These are phyloP conservation scores for Bradypus variegatus DNA, from an alignment of 2,797 vertebrate genomes.

Conservation along the genomic window DNA sequence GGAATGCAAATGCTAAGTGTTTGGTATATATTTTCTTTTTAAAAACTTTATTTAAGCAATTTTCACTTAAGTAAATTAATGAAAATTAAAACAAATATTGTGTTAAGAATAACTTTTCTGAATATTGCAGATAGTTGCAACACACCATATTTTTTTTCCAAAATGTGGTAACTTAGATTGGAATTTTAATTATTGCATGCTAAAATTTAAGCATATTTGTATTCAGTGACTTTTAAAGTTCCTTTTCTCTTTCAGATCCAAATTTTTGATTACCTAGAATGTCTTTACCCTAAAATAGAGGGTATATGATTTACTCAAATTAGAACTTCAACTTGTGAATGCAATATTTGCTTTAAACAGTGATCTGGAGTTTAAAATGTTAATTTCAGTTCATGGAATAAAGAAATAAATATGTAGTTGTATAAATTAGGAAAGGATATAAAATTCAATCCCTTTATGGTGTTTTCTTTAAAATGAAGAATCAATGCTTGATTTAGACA, in stretches of 20 bases:
- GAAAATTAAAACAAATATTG: constrained; percentile 36
- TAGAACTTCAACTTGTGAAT: constrained; percentile 8
- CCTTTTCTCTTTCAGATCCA: constrained; percentile 13
- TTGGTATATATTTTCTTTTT: constrained; percentile 53
- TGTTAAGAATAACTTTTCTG: constrained; percentile 33
- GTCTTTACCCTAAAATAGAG: neutral
- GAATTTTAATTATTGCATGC: neutral
- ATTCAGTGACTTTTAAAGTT: neutral
- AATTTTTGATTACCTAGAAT: constrained; percentile 6
- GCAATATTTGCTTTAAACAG: constrained; percentile 42
- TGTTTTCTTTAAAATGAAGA: constrained; percentile 5
- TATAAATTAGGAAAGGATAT: neutral
- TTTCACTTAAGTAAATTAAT: constrained; percentile 51
- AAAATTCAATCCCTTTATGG: neutral
- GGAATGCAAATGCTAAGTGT: constrained; percentile 64
- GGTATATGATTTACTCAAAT: neutral
- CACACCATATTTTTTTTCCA: neutral
- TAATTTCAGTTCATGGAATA: constrained; percentile 17
- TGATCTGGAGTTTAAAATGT: constrained; percentile 14
- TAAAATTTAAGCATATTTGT: neutral
- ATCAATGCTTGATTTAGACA: constrained; percentile 1
- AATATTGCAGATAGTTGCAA: neutral
- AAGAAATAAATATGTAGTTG: constrained; percentile 26
- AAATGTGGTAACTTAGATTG: neutral
- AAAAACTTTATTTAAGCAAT: constrained; percentile 47